These are phyloP conservation scores for Limnephilus rhombicus DNA, from an alignment of 2,888 invertebrate genomes.

Conservation along the genomic window DNA sequence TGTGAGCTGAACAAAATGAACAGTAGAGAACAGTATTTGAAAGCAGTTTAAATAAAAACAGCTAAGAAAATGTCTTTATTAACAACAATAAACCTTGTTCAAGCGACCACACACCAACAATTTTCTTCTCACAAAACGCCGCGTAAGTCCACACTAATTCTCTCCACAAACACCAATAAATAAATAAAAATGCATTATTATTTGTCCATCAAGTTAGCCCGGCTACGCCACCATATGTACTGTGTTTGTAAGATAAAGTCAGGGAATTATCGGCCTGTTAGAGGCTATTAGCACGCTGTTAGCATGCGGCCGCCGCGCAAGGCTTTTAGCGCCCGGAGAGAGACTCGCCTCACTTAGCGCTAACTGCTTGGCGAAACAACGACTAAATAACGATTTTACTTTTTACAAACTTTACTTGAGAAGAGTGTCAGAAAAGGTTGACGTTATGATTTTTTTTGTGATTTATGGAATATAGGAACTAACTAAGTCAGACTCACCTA, in stretches of 20 bases:
- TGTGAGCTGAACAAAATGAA: no score
- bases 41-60: no score
- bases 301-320: neutral
- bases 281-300: slow-evolving; percentile 12
- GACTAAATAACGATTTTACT: slow-evolving; percentile 9
- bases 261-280: slow-evolving; percentile 31
- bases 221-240: slow-evolving; percentile 2
- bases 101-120: neutral
- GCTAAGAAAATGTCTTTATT: no score
- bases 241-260: slow-evolving; percentile 19
- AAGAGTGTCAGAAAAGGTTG: neutral
- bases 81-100: neutral
- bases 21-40: no score
- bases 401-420: neutral
- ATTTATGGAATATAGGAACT: no score
- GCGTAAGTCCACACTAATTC: neutral
- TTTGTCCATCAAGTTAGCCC: slow-evolving; percentile 15
- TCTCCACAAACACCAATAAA: neutral
- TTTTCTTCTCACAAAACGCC: neutral
- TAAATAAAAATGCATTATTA: slow-evolving; percentile 3
- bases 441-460: no score
- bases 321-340: slow-evolving; percentile 38
- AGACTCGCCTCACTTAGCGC: slow-evolving; percentile 23
- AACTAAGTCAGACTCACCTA: no score
- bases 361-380: slow-evolving; percentile 4